Percentiles rank a stretch among this genome's conserved stretches.
These are phyloP conservation scores for Boloria selene DNA, from an alignment of 2,888 invertebrate species.

Conservation along the genomic window DNA sequence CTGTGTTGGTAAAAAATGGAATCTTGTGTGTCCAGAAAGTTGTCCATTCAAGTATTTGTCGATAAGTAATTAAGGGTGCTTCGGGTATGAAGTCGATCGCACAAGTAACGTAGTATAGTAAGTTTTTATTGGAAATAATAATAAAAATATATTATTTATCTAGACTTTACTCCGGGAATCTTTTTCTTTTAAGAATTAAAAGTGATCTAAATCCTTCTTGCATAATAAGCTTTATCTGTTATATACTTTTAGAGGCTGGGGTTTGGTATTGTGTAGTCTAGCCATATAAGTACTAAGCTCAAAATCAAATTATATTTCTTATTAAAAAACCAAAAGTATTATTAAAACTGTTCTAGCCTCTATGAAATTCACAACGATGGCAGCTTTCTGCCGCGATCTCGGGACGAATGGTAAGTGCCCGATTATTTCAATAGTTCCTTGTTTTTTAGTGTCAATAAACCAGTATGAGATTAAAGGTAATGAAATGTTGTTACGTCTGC, in stretches of 20 bases:
- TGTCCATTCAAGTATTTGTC: slow-evolving; percentile 75
- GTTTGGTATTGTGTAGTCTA: too few relatives aligned
- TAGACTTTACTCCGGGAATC: too few relatives aligned
- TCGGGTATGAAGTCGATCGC: slow-evolving; percentile 47
- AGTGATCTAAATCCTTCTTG: too few relatives aligned
- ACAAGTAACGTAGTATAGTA: slow-evolving; percentile 45
- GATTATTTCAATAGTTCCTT: slow-evolving; percentile 48
- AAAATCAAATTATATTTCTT: neutral
- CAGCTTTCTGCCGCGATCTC: neutral
- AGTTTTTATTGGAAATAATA: too few relatives aligned
- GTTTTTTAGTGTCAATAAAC: slow-evolving; percentile 60
- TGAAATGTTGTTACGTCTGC: slow-evolving; percentile 51
- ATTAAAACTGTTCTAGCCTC: neutral
- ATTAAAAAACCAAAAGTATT: neutral
- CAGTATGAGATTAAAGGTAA: slow-evolving; percentile 54
- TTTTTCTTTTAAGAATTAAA: too few relatives aligned
- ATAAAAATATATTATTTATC: too few relatives aligned
- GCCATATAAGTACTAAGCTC: neutral
- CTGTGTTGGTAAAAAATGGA: slow-evolving; percentile 63
- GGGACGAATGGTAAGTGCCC: slow-evolving; percentile 12
- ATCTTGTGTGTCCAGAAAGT: slow-evolving; percentile 61
- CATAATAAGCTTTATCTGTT: too few relatives aligned
- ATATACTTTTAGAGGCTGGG: too few relatives aligned
- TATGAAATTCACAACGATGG: neutral
- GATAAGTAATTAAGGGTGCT: slow-evolving; percentile 73